Base-by-base conservation (phyloP, 2,888 invertebrate genomes). In the Spilosoma lubricipeda region DNA sequence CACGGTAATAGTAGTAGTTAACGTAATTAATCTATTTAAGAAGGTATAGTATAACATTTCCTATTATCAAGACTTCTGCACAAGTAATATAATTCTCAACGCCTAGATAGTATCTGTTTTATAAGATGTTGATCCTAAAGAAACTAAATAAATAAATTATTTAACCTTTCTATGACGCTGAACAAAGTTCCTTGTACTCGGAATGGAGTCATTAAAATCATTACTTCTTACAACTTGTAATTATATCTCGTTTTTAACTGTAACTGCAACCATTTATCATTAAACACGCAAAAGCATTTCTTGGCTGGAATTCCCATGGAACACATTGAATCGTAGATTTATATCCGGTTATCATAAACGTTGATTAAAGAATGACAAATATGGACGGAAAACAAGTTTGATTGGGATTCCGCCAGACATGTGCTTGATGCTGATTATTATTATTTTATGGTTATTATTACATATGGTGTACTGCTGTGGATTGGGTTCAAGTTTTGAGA, bases 211-310 rank as follows among this genome's bases (percentile, higher is more conserved):
- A 80, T 69, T 72, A 59, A 63, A 76, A 67, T 76, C 67, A 80
- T 67, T 72, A 67, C n/a, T 67, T 56, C 65, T 68, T 48, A 69
- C 67, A 71, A 68, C 13, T 13, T 63, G 52, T 81, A 77, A 81
- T 80, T 72, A 80, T 72, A 59, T 74, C 52, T 65, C 67, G 65
- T 64, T 70, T 56, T 11, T 13, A 63, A 67, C 71, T 73, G 74
- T 67, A 59, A 67, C 70, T n/a, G 39, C 3, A 30, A 65, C 77
- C 65, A 82, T 82, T 77, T 48, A 81, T 81, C 71, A 81, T 74
- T 9, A 70, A 59, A 36, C 69, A 67, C 74, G 69, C 67, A 68
- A 45, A 76, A 45, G 69, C 33, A 48, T 42, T 67, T 8, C 39
- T 39, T 45, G 27, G 72, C 72, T 74, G 76, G 64, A 77, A 76